Evolutionary conservation across 2,113 vertebrate species (phyloP).

Genomic region (Pleuronectes platessa): DNA sequence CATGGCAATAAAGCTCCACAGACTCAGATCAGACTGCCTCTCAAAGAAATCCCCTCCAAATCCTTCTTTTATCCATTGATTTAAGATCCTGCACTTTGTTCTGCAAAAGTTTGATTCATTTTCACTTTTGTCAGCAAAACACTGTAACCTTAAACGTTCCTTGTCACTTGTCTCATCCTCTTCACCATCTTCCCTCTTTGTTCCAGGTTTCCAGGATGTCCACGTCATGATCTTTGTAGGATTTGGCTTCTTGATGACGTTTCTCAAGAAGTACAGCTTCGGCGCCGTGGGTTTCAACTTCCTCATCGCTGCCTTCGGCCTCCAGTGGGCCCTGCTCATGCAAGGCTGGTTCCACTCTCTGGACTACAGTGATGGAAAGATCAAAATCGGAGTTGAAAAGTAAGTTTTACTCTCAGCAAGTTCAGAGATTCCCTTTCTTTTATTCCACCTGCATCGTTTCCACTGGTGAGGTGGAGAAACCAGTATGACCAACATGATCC

Average conservation of each 20-base stretch:
- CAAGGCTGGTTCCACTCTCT: slow-evolving; percentile 94
- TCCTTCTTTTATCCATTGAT: no score
- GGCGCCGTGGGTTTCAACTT: slow-evolving; percentile 96
- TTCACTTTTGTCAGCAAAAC: no score
- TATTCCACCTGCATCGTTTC: slow-evolving; percentile 7
- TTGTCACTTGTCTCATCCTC: neutral
- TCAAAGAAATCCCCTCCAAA: no score
- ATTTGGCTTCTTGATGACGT: slow-evolving; percentile 98
- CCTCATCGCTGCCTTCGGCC: slow-evolving; percentile 92
- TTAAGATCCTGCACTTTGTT: no score
- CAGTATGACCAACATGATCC: slow-evolving; percentile 22
- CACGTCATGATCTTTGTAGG: slow-evolving; percentile 99
- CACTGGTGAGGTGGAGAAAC: slow-evolving; percentile 8
- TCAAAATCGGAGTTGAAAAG: slow-evolving; percentile 90
- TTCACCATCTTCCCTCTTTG: neutral
- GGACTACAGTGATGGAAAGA: slow-evolving; percentile 80
- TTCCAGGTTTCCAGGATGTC: slow-evolving; percentile 95
- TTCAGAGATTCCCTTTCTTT: neutral
- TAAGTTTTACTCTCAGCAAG: slow-evolving; percentile 58
- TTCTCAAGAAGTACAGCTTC: slow-evolving; percentile 94
- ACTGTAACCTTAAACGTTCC: no score
- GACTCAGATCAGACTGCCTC: neutral
- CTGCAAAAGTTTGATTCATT: no score
- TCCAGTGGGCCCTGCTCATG: slow-evolving; percentile 97
- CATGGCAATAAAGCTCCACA: neutral